A percentile compares a stretch with the other conserved stretches of the same genome.
Conservation (phyloP, 2,888 invertebrate species). For the Tetropium fuscum region DNA sequence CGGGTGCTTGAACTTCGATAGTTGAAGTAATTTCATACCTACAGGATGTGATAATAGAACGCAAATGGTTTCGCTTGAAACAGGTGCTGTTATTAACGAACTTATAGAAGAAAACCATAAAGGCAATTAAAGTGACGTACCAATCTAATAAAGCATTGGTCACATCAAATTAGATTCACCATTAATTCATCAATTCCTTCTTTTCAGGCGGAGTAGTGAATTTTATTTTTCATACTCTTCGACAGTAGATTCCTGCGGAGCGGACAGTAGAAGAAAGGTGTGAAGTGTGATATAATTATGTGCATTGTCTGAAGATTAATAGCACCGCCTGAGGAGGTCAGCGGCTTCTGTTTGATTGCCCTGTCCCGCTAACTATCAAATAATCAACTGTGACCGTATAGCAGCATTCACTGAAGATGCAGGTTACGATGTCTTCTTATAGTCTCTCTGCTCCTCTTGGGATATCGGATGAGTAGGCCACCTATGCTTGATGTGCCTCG, state of each 20-base stretch:
- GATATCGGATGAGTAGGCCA: constrained; percentile 27
- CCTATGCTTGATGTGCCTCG: constrained; percentile 26
- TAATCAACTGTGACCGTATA: constrained; percentile 60
- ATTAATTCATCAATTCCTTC: constrained; percentile 8
- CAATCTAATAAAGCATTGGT: background rate
- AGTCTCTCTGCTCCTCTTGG: background rate
- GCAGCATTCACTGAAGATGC: constrained; percentile 12
- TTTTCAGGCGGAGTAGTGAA: background rate
- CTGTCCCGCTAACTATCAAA: constrained; percentile 57
- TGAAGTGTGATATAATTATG: constrained; percentile 64
- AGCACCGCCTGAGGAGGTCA: constrained; percentile 60
- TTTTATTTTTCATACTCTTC: constrained; percentile 10
- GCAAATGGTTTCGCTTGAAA: too few relatives aligned
- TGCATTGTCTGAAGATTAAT: constrained; percentile 65
- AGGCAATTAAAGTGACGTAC: background rate
- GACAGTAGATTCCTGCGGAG: constrained; percentile 23
- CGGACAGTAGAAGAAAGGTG: constrained; percentile 51
- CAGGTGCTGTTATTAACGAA: background rate
- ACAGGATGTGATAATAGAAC: too few relatives aligned
- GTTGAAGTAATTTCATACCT: too few relatives aligned
- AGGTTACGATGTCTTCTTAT: constrained; percentile 22
- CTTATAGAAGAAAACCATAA: constrained; percentile 2
- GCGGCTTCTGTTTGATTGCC: constrained; percentile 65
- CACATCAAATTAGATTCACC: constrained; percentile 12
- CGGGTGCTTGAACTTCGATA: too few relatives aligned